Base-by-base conservation (phyloP, 2,113 vertebrate species). In the Dendrocopos noguchii region DNA sequence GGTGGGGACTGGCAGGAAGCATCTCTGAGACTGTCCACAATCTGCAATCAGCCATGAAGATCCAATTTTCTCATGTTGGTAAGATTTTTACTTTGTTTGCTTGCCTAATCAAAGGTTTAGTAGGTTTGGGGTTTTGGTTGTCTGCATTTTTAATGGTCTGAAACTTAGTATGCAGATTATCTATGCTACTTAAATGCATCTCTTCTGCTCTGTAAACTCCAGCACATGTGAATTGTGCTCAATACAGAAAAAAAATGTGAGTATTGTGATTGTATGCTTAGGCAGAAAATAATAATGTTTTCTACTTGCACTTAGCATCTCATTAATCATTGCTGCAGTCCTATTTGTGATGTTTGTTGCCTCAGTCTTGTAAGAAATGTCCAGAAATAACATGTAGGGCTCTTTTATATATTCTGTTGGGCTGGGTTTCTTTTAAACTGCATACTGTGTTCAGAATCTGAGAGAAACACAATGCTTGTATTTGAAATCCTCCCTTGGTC, bases 21-120 rank as follows among this genome's bases (percentile, higher is more conserved):
- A n/a, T 9, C 18, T 18, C 8, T 0, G 1, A 6, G 0, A 1
- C 25, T 42, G 15, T 12, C 22, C 29, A 4, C 1, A 1, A 6
- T 33, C 72, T 80, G 8, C n/a, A 63, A 12, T 56, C 42, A 67
- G 31, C 25, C 14, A 20, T 34, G 53, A 31, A 65, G 10, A 20
- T 71, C n/a, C 17, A 1, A 2, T 47, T 84, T 73, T 47, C 47
- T 36, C 0, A 0, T 21, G 13, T 6, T 36, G 42, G 19, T 82
- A 56, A 82, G 60, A 15, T 55, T 74, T 91, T 80, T 57, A 34
- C 13, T 64, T 78, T 9, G 8, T 25, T 84, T 77, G 1, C 13
- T 79, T 87, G 21, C 25, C 31, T 77, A 71, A 52, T 60, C 0
- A 0, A 67, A 77, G 36, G 3, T 60, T 83, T 64, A 79, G 28